Conservation (phyloP, 2,888 invertebrate genomes). For the Napeogenes inachia region DNA sequence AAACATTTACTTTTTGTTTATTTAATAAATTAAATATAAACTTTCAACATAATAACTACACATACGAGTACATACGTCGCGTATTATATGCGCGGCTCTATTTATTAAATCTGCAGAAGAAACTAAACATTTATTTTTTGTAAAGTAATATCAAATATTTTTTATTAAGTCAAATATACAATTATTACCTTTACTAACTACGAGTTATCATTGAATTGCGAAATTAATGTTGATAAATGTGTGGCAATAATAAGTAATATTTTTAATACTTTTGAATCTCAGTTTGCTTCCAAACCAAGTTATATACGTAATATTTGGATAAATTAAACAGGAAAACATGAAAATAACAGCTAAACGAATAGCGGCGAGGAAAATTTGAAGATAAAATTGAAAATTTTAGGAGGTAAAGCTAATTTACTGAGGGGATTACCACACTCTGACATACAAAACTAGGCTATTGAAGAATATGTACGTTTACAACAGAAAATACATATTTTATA, state of each 20-base stretch:
- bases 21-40: no score
- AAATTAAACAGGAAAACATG: slow-evolving; percentile 2
- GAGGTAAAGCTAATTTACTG: slow-evolving; percentile 19
- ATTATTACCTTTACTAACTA: background rate
- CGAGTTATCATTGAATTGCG: background rate
- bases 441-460: slow-evolving; percentile 7
- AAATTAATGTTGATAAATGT: background rate
- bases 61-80: no score
- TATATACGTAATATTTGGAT: background rate
- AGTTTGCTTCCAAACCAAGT: background rate
- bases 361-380: slow-evolving; percentile 9
- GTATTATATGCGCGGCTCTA: no score
- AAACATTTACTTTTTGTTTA: no score
- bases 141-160: no score
- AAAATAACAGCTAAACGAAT: background rate
- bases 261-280: background rate
- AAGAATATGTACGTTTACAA: background rate
- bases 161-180: background rate
- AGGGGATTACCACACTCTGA: slow-evolving; percentile 13
- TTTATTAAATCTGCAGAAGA: no score
- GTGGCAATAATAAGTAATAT: background rate
- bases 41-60: no score
- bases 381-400: slow-evolving; percentile 14
- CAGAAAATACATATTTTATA: no score
- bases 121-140: no score